A percentile compares a stretch with the other conserved stretches of the same genome.
These are phyloP conservation scores for Orchesellides sinensis DNA, from an alignment of 2,888 invertebrate species.

Conservation along the genomic window DNA sequence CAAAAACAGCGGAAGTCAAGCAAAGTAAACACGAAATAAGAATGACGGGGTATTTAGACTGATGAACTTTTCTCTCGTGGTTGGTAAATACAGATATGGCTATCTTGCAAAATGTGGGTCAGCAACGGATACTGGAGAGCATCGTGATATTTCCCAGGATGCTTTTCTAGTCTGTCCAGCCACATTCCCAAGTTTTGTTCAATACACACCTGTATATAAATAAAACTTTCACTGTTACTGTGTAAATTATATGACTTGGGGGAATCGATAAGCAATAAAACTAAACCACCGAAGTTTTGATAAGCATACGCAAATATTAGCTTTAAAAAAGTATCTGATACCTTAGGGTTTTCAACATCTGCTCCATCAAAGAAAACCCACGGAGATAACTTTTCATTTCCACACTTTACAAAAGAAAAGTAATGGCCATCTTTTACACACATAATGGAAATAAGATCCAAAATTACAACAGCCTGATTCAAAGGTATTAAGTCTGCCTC, in stretches of 20 bases:
- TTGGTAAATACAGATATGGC: slow-evolving; percentile 68
- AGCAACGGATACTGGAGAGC: slow-evolving; percentile 65
- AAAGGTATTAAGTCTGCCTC: slow-evolving; percentile 39
- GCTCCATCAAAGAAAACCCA: slow-evolving; percentile 68
- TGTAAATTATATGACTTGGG: neutral
- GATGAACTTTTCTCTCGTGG: slow-evolving; percentile 66
- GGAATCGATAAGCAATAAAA: too few species aligned
- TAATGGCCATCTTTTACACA: slow-evolving; percentile 65
- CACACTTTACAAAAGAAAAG: slow-evolving; percentile 68
- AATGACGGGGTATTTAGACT: slow-evolving; percentile 60
- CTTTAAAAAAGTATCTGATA: slow-evolving; percentile 15
- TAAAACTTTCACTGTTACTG: too few species aligned
- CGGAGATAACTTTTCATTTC: slow-evolving; percentile 56
- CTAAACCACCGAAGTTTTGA: neutral
- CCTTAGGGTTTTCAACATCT: slow-evolving; percentile 64
- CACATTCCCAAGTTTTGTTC: slow-evolving; percentile 69
- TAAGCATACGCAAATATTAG: neutral
- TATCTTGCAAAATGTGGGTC: slow-evolving; percentile 62
- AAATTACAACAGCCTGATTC: slow-evolving; percentile 37
- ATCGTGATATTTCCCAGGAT: slow-evolving; percentile 66
- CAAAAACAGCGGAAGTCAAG: slow-evolving; percentile 27
- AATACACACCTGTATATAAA: slow-evolving; percentile 54
- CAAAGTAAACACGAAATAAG: slow-evolving; percentile 37
- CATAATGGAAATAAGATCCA: slow-evolving; percentile 66
- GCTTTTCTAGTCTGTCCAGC: slow-evolving; percentile 67